A percentile compares a stretch with the other conserved stretches of the same genome.
Conservation (phyloP, 2,797 vertebrate genomes). For the Chelonia mydas region DNA sequence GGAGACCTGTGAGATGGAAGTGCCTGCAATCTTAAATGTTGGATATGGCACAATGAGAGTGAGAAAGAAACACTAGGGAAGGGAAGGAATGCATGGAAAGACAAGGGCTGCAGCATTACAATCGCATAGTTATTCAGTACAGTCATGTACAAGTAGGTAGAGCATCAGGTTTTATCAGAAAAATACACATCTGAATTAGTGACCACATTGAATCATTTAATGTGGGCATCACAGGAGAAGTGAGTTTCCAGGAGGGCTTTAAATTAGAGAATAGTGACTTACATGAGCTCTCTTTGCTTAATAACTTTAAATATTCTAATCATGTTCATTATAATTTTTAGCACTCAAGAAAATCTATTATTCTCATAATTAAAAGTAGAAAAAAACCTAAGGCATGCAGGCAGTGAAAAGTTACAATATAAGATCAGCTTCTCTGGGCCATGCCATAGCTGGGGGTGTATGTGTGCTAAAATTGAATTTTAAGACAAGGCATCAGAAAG, state of each 20-base stretch:
- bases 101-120: neutral
- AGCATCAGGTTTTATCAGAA: neutral
- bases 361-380: neutral
- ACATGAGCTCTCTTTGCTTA: neutral
- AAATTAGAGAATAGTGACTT: neutral
- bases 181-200: neutral
- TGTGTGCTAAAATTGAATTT: neutral
- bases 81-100: neutral
- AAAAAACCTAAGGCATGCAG: neutral
- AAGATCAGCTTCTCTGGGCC: neutral
- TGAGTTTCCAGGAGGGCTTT: neutral
- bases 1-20: neutral
- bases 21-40: neutral
- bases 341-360: neutral
- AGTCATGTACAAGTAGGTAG: neutral
- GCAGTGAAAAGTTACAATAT: neutral
- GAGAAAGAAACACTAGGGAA: neutral
- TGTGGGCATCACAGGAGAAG: fast-evolving
- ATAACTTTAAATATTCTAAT: neutral
- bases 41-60: neutral
- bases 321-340: neutral
- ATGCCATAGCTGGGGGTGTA: neutral
- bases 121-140: neutral
- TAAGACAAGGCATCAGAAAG: neutral
- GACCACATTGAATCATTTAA: neutral